Evolutionary conservation across 2,797 vertebrate genomes (phyloP).

Genomic region (Liasis olivaceus): DNA sequence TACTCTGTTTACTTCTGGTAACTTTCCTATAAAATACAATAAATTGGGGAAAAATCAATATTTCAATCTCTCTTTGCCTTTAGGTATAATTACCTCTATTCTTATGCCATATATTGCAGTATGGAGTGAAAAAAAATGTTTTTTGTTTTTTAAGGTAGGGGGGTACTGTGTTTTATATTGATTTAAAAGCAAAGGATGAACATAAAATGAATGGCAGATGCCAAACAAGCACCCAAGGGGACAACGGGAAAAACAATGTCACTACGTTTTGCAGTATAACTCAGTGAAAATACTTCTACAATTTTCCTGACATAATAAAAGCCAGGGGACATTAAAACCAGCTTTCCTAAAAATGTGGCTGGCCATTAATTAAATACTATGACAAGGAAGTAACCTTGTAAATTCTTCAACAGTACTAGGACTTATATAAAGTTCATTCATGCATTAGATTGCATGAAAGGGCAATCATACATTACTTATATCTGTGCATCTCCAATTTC

Average conservation of each 20-base stretch:
- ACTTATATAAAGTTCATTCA: background rate
- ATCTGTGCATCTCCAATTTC: background rate
- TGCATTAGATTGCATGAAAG: background rate
- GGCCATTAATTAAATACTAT: background rate
- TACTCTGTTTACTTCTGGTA: background rate
- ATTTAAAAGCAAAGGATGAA: slow-evolving; percentile 53
- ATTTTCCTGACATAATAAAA: slow-evolving; percentile 53
- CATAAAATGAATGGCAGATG: slow-evolving; percentile 44
- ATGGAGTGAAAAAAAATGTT: background rate
- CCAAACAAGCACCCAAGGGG: slow-evolving; percentile 28
- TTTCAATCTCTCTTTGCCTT: background rate
- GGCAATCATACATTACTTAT: background rate
- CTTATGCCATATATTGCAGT: background rate
- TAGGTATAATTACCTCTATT: slow-evolving; percentile 26
- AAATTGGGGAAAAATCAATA: background rate
- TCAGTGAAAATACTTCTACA: slow-evolving; percentile 39
- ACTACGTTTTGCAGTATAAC: slow-evolving; percentile 36
- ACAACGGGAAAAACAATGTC: slow-evolving; percentile 11
- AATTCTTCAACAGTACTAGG: background rate
- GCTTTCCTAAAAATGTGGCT: slow-evolving; percentile 19
- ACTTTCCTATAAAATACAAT: background rate
- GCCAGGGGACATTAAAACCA: slow-evolving; percentile 19
- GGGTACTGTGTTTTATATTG: background rate
- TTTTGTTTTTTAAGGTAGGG: background rate
- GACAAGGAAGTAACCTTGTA: background rate